These are phyloP conservation scores for Sus scrofa DNA, from an alignment of 2,113 vertebrate genomes.

Conservation along the genomic window T2T-Sscrofa CM000814.6:1754001-1754500, in stretches of 20 bases:
- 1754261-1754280: neutral
- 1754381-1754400: rapidly evolving
- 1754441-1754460: neutral
- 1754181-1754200: rapidly evolving
- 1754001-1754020: neutral
- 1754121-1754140: neutral
- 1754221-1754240: too few relatives aligned
- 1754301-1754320: neutral
- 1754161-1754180: neutral
- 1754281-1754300: neutral
- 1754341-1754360: neutral
- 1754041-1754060: neutral
- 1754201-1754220: rapidly evolving
- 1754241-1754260: neutral
- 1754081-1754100: neutral
- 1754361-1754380: rapidly evolving
- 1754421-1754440: neutral
- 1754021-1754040: neutral
- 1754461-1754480: neutral
- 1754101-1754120: neutral
- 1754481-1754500: neutral
- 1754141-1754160: neutral
- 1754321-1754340: neutral
- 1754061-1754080: neutral
- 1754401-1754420: rapidly evolving